Base-by-base conservation (phyloP, 1,140 invertebrate genomes). In the Megalopta genalis region DNA sequence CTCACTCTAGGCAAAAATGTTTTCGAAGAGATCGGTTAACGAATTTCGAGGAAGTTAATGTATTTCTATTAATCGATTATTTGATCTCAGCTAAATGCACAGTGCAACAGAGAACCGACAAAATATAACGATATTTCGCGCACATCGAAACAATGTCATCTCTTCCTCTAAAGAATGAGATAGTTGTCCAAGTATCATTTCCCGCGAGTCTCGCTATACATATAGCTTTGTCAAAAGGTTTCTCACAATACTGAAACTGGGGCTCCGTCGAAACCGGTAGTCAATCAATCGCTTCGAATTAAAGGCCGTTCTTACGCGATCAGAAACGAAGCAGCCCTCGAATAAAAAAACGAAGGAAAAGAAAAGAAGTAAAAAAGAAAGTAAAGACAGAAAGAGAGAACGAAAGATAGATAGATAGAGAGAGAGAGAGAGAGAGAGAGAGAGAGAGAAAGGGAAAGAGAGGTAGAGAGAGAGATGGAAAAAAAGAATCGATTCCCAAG, bases 271-370 rank as follows among this genome's bases (percentile, higher is more conserved):
- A 57, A n/a, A n/a, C n/a, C 54, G 54, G 54, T n/a, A 57, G 54
- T 57, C 54, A 57, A 57, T 57, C 54, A 57, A n/a, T 57, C 54
- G 54, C 54, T 57, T 9, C 54, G 54, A 42, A 65, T 65, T 23
- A 23, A 42, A n/a, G 63, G 39, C 37, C 37, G 39, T 42, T 65
- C 10, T 65, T 62, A 62, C 5, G 37, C 5, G 54, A n/a, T 18
- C 63, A 42, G 21, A 37, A 18, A 65, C 63, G 18, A 65, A 23
- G 63, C 21, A 42, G 21, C 63, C 54, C 54, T 10, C 4, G 10
- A 9, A 57, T 2, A 57, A 57, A 52, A n/a, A 5, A 21, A 18
- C 6, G 16, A 21, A 52, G 16, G 2, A 7, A 21, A 0, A 21
- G 18, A 21, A 0, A 21, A 6, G 3, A 3, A 14, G 4, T 2